Conservation (phyloP, 2,888 invertebrate species). For the Gandaritis pyraliata region DNA sequence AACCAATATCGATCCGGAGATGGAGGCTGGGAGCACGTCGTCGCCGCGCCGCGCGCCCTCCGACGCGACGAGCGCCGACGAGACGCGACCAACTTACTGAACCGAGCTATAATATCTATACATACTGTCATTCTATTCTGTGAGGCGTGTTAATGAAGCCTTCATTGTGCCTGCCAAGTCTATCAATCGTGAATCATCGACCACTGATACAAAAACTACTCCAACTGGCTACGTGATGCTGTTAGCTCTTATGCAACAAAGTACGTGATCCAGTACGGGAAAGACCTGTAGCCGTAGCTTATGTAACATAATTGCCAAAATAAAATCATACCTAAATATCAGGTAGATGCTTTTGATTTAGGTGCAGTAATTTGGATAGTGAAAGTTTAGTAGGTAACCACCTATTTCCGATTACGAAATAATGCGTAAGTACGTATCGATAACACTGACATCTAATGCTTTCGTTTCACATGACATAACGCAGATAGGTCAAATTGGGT, state of each 20-base stretch:
- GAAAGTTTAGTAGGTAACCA: conserved; percentile 63
- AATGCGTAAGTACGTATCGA: conserved; percentile 40
- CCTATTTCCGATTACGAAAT: conserved; percentile 46
- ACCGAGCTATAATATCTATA: too few relatives aligned
- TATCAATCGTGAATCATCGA: conserved; percentile 62
- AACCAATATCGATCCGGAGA: conserved; percentile 54
- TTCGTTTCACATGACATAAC: conserved; percentile 23
- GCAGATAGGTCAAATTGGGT: conserved; percentile 27
- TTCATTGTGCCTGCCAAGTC: conserved; percentile 34
- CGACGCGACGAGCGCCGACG: conserved; percentile 19
- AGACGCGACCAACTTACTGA: conserved; percentile 13
- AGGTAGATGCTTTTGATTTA: conserved; percentile 49
- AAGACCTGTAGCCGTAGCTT: conserved; percentile 62
- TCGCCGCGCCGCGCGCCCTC: conserved; percentile 13
- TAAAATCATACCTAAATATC: conserved; percentile 67
- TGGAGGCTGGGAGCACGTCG: conserved; percentile 58
- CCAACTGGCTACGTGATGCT: conserved; percentile 56
- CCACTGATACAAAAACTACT: conserved; percentile 64
- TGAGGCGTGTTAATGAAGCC: conserved; percentile 48
- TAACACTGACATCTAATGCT: conserved; percentile 27
- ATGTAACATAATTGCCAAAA: conserved; percentile 79
- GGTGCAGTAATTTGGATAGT: conserved; percentile 64
- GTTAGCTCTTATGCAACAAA: conserved; percentile 74
- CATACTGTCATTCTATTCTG: conserved; percentile 15
- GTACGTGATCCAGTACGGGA: conserved; percentile 77